These are phyloP conservation scores for Aphodius sticticus DNA, from an alignment of 2,888 invertebrate species.

Conservation along the genomic window DNA sequence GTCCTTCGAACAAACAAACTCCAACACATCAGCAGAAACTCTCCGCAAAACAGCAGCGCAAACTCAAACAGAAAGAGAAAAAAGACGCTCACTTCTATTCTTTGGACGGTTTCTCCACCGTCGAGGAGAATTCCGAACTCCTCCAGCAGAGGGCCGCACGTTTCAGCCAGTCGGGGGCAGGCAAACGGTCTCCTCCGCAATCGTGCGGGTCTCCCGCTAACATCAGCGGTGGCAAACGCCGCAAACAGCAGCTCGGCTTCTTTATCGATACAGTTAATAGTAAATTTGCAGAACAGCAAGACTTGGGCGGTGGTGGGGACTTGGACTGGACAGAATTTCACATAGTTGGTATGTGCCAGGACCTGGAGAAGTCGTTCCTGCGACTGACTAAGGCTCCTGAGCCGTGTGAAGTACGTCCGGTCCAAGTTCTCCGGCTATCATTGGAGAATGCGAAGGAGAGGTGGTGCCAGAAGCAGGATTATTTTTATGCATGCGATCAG, in stretches of 20 bases:
- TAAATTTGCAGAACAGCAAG: slow-evolving; percentile 58
- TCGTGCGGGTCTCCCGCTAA: slow-evolving; percentile 8
- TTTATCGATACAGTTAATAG: slow-evolving; percentile 43
- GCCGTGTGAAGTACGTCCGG: slow-evolving; percentile 90
- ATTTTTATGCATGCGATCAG: slow-evolving; percentile 97
- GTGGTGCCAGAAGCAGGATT: slow-evolving; percentile 92
- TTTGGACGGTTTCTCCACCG: slow-evolving; percentile 61
- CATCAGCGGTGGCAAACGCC: slow-evolving; percentile 34
- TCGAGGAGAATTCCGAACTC: slow-evolving; percentile 79
- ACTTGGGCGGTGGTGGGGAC: slow-evolving; percentile 68
- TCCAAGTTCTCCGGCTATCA: slow-evolving; percentile 83
- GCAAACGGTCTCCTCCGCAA: slow-evolving; percentile 34
- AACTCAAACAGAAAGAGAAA: slow-evolving; percentile 66
- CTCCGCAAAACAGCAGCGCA: slow-evolving; percentile 57
- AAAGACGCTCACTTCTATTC: slow-evolving; percentile 53
- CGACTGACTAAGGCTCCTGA: slow-evolving; percentile 96
- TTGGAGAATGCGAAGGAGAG: slow-evolving; percentile 89
- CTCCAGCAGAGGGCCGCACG: slow-evolving; percentile 90
- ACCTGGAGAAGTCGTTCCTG: slow-evolving; percentile 95
- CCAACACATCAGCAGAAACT: slow-evolving; percentile 48
- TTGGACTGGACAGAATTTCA: slow-evolving; percentile 88
- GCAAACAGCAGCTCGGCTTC: slow-evolving; percentile 38
- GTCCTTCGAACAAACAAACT: slow-evolving; percentile 55
- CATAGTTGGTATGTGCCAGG: slow-evolving; percentile 93
- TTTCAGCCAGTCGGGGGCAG: slow-evolving; percentile 67